Base-by-base conservation (phyloP, 2,113 vertebrate genomes). In the Paraplagusia blochii region DNA sequence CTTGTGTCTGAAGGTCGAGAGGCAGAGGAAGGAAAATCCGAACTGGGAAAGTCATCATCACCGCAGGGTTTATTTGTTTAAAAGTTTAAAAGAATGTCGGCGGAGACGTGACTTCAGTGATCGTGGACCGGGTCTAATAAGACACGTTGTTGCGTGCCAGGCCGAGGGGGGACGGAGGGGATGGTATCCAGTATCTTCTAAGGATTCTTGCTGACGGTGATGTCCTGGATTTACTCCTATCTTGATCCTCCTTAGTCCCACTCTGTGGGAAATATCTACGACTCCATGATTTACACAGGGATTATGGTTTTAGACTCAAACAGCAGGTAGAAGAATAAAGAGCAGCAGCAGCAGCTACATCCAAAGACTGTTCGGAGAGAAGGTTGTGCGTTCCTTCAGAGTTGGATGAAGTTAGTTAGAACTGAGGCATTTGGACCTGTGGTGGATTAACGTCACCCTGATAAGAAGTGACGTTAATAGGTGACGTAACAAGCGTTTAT, bases 1-100 rank as follows among this genome's bases (percentile, higher is more conserved):
- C 52, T 45, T 69, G 1, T 29, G 9, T 67, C 45, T 29, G 36
- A 66, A 68, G 39, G 16, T 63, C 18, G 7, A 16, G 22, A 53
- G 47, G 19, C 54, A 46, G 45, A 52, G 52, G 56, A 66, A 67
- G 9, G 17, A 18, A 29, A 9, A 66, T 35, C 9, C 17, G 11
- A 11, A 40, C 63, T 69, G 81, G 46, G 59, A 74, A 78, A 73
- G 63, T 72, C 53, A 81, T 85, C 62, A 78, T 51, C 50, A 35
- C 61, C 18, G 1, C n/a, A 14, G 36, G 40, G 29, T 50, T 53
- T 53, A 35, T 53, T 44, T 16, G 38, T 64, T 75, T 60, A 35
- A 36, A 9, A 9, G 47, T 38, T 51, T 69, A 58, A 7, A 17
- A 34, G 1, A 0, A 12, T 33, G 43, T 66, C n/a, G 42, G 49